Base-by-base conservation (phyloP, 2,888 invertebrate species). In the Erebia ligea region DNA sequence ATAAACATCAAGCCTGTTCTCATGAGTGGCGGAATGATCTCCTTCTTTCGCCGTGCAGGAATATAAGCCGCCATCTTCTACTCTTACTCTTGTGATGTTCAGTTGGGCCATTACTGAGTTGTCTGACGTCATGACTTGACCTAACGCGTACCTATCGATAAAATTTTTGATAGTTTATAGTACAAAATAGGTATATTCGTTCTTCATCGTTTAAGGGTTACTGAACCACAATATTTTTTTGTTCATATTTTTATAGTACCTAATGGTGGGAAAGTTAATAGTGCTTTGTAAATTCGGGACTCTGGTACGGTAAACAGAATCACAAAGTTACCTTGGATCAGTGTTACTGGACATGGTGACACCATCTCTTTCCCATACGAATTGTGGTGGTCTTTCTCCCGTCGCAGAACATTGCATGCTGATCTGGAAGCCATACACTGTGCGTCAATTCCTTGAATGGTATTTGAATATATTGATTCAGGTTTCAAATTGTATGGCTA, bases 41-140 rank as follows among this genome's bases (percentile, higher is more conserved):
- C 91, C 90, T 76, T 92, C 92, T 54, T 78, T 86, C 0, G 95
- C 95, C 0, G 89, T 86, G 78, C 96, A 96, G 0, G 95, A 91
- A 83, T 95, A 96, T 9, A 94, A 81, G 0, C 95, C 95, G 0
- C 95, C 95, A 70, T 95, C 95, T 73, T 95, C 94, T 0, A 95
- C 93, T 71, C 94, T 86, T n/a, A 94, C 93, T 45, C 94, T 84
- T 0, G 94, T 92, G 45, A 95, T 94, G 79, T 95, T 95, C 40
- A 95, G 89, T 63, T 93, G 92, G 0, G 91, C 84, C 0, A 89
- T 86, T 58, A 93, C 93, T 0, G 90, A 86, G 77, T 89, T 91
- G 73, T 92, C 93, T 74, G 92, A 89, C 1, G 89, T 89, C 93
- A 93, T 93, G 63, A 92, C 73, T 77, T 93, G 93, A 0, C 93